Base-by-base conservation (phyloP, 2,797 vertebrate genomes). In the Eulemur coronatus region DNA sequence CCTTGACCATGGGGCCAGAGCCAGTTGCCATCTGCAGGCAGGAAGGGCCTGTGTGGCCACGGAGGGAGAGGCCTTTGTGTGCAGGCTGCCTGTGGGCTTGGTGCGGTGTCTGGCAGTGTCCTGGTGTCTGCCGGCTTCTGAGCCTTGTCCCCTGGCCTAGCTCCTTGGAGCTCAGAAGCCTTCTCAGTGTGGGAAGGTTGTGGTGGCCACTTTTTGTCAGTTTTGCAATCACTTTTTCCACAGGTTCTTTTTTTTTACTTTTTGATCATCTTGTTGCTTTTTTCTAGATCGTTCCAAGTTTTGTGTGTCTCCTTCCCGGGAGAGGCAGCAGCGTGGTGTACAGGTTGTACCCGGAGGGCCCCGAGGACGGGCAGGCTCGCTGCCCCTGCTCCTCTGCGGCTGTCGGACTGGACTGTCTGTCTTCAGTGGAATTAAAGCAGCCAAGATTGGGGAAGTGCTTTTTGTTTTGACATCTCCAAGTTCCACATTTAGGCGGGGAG, bases 291-390 rank as follows among this genome's bases (percentile, higher is more conserved):
- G 35, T 80, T 38, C 46, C 26, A 20, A 8, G n/a, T 75, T 80
- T 89, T 75, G 79, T 72, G n/a, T 75, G 65, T 46, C 43, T 84
- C 4, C n/a, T 72, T 87, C 30, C 55, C 12, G 3, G 28, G 52
- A 88, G 46, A 57, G n/a, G 9, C 30, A 1, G 6, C 63, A 65
- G 17, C 33, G 4, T 0, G 1, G 35, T 35, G 0, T 12, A 35
- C 20, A 30, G 61, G 24, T 59, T 52, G 69, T 0, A 3, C 38
- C 33, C 18, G 22, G 63, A 18, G 48, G n/a, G 2, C 4, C 33
- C 18, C 22, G 22, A 46, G 59, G n/a, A 28, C 11, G 8, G n/a
- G 28, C 4, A 8, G 0, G 7, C 57, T 46, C 0, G 0, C 81
- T 20, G 48, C 4, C 18, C n/a, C 6, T 8, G 6, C 30, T 70